A percentile compares a stretch with the other conserved stretches of the same genome.
Evolutionary conservation across 2,888 invertebrate genomes (phyloP).

Genomic region (Corythucha ciliata): DNA sequence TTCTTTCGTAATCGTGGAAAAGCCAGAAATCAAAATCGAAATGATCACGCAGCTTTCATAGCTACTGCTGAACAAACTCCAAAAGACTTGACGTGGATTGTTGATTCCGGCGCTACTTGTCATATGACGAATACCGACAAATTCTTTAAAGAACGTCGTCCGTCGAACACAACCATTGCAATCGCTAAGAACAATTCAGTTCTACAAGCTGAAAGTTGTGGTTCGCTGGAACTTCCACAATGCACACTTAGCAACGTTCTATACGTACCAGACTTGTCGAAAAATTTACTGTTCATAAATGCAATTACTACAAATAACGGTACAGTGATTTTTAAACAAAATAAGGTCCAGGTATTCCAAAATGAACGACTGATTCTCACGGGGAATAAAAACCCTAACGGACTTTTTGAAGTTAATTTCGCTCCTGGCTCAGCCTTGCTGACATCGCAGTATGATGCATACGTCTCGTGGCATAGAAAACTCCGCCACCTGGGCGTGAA

Average conservation of each 20-base stretch:
- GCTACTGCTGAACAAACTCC: too few relatives aligned
- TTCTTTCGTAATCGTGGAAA: too few relatives aligned
- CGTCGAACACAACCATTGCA: neutral
- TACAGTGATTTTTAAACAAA: slow-evolving; percentile 12
- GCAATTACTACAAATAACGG: neutral
- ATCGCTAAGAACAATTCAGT: neutral
- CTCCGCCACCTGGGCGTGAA: slow-evolving; percentile 4
- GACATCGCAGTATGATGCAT: neutral
- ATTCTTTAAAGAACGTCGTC: neutral
- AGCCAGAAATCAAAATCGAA: too few relatives aligned
- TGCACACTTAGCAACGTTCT: neutral
- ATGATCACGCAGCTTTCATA: too few relatives aligned
- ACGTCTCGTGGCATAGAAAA: slow-evolving; percentile 7
- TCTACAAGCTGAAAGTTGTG: neutral
- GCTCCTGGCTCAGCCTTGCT: neutral
- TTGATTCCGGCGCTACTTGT: slow-evolving; percentile 6
- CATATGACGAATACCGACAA: slow-evolving; percentile 8
- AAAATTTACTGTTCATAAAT: slow-evolving; percentile 1
- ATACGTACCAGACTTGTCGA: neutral
- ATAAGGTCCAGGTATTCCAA: slow-evolving; percentile 2
- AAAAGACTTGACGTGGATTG: too few relatives aligned
- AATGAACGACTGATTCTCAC: neutral
- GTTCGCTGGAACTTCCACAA: neutral
- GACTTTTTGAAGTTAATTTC: slow-evolving; percentile 4
- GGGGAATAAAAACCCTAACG: neutral